Evolutionary conservation across 92 coral and sea anemone species (phyloP).

Genomic region (Chrysogorgia sp.): DNA sequence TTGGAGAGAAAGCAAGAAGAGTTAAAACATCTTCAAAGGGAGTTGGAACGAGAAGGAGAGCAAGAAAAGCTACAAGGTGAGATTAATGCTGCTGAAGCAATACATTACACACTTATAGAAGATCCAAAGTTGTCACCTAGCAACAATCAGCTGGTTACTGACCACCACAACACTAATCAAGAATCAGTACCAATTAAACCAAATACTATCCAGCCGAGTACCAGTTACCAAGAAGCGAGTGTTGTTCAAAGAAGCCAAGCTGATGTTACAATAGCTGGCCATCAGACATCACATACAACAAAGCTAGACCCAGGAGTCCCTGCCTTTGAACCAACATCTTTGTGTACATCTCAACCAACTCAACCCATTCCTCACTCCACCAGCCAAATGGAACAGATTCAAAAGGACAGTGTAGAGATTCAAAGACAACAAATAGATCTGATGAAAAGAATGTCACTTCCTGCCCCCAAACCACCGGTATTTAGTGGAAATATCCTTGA

Average conservation of each 20-base stretch:
- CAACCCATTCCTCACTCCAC: background rate
- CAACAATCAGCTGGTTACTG: no score
- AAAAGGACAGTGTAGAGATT: slow-evolving; percentile 15
- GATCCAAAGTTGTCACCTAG: no score
- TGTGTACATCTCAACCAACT: background rate
- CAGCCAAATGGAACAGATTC: slow-evolving; percentile 1
- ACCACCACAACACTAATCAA: no score
- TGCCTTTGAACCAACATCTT: background rate
- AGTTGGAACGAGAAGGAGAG: slow-evolving; percentile 36
- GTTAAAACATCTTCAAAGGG: no score
- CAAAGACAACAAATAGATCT: slow-evolving; percentile 30
- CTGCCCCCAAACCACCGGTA: no score
- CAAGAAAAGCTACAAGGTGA: slow-evolving; percentile 32
- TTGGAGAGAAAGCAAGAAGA: slow-evolving; percentile 21
- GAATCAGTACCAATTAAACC: no score
- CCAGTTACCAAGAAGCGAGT: no score
- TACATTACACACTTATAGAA: background rate
- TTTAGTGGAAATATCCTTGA: no score
- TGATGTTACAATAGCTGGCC: no score
- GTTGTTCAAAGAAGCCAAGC: no score
- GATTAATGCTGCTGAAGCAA: slow-evolving; percentile 26
- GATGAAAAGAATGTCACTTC: slow-evolving; percentile 33
- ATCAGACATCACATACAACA: no score
- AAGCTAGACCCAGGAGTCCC: background rate
- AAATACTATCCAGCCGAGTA: no score